Percentiles rank a stretch among this genome's conserved stretches.
Evolutionary conservation across 2,797 vertebrate genomes (phyloP).

Genomic region (Telmatherina bonti): DNA sequence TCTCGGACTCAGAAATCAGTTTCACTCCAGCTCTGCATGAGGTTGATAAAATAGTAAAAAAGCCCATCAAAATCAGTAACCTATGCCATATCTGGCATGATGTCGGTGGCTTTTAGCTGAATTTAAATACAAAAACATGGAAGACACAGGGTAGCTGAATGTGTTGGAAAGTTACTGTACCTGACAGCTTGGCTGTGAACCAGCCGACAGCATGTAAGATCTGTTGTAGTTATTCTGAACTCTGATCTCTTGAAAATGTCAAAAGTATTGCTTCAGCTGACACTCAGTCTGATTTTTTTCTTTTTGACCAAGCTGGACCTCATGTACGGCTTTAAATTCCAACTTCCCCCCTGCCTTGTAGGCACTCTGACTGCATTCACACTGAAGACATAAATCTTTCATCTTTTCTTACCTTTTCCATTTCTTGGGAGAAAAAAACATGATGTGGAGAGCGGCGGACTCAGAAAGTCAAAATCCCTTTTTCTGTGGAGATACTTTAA

Average conservation of each 20-base stretch:
- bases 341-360: background rate
- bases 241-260: conserved; percentile 1
- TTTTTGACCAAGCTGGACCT: background rate
- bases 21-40: no score
- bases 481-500: background rate
- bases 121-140: background rate
- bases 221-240: background rate
- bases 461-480: background rate
- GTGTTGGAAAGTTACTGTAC: background rate
- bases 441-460: background rate
- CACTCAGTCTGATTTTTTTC: background rate
- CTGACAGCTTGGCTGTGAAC: background rate
- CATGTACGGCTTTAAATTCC: background rate
- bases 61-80: background rate
- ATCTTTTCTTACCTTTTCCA: background rate
- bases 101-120: no score
- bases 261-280: conserved; percentile 1
- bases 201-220: no score
- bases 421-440: background rate
- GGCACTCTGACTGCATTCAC: background rate
- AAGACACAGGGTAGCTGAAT: background rate
- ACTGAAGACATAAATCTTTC: conserved; percentile 4
- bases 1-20: no score
- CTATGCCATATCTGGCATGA: background rate
- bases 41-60: background rate